Evolutionary conservation across 2,113 vertebrate species (phyloP).

Genomic region (Malurus melanocephalus): DNA sequence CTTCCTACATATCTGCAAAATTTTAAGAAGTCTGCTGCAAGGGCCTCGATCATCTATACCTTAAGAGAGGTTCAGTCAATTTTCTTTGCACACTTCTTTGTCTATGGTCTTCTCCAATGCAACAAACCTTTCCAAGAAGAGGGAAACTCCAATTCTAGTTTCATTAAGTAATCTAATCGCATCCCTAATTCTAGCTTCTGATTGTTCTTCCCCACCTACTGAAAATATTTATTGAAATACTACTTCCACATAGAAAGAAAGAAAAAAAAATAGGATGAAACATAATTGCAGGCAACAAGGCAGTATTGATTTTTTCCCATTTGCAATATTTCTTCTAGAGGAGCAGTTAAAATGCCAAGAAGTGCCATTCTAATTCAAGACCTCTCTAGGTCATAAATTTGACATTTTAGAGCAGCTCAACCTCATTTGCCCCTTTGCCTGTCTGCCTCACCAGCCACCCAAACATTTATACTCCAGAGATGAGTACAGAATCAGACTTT

Average conservation of each 20-base stretch:
- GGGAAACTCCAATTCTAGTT: background rate
- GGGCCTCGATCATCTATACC: background rate
- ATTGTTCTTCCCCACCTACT: background rate
- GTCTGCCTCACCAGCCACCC: slow-evolving; percentile 34
- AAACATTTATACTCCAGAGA: slow-evolving; percentile 17
- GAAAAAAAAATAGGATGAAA: background rate
- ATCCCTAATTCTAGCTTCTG: background rate
- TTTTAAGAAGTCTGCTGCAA: background rate
- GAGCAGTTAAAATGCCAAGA: background rate
- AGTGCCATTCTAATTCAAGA: background rate
- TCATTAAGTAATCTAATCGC: background rate
- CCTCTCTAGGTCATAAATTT: background rate
- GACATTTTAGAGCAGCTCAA: slow-evolving; percentile 35
- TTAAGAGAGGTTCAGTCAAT: background rate
- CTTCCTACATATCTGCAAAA: background rate
- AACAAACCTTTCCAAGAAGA: background rate
- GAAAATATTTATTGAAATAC: background rate
- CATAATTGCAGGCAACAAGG: background rate
- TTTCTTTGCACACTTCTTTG: background rate
- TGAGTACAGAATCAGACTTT: background rate
- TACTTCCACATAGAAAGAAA: background rate
- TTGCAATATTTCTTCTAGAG: background rate
- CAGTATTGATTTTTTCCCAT: background rate
- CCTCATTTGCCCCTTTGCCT: background rate
- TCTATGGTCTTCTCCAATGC: background rate